Percentiles rank a stretch among this genome's conserved stretches.
These are phyloP conservation scores for Archips crataeganus DNA, from an alignment of 2,888 invertebrate species.

Conservation along the genomic window DNA sequence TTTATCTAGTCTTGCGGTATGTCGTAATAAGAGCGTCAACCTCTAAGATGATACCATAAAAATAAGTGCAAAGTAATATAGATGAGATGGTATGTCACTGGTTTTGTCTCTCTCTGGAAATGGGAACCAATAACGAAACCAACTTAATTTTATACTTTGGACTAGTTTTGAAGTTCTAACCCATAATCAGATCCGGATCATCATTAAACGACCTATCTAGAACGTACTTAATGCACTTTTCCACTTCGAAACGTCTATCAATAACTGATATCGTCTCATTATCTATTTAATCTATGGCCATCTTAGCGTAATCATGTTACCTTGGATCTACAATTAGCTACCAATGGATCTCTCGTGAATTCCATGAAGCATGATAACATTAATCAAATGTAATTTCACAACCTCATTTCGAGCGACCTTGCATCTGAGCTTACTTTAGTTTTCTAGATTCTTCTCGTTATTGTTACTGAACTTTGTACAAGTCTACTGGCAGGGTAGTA, in stretches of 20 bases:
- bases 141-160: no score
- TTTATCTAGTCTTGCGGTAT: slow-evolving; percentile 3
- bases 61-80: no score
- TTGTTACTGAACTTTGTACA: neutral
- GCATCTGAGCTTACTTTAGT: slow-evolving; percentile 41
- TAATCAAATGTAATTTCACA: slow-evolving; percentile 60
- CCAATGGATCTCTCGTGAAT: slow-evolving; percentile 56
- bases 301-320: slow-evolving; percentile 55
- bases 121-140: no score
- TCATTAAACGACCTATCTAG: no score
- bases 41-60: neutral
- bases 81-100: no score
- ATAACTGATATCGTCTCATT: neutral
- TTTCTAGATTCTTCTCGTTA: slow-evolving; percentile 43
- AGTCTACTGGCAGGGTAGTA: no score
- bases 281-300: slow-evolving; percentile 52
- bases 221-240: neutral
- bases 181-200: no score
- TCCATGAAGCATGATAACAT: slow-evolving; percentile 59
- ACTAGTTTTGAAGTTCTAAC: no score
- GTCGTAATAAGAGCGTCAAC: neutral
- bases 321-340: slow-evolving; percentile 42
- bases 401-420: slow-evolving; percentile 52
- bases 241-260: neutral
- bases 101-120: no score